Evolutionary conservation across 2,113 vertebrate species (phyloP).

Genomic region (Mus spicilegus): DNA sequence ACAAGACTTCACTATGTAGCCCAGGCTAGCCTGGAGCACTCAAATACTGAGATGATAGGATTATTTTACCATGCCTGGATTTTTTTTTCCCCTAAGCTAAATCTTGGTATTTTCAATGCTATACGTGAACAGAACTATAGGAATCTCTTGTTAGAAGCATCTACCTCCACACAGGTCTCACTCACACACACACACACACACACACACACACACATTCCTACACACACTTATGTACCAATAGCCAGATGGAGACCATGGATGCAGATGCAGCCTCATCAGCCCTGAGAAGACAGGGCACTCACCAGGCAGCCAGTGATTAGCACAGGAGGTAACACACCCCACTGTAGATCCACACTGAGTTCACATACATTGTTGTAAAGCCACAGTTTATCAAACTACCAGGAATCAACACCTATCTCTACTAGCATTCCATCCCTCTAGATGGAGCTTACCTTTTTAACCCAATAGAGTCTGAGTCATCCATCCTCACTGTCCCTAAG

Average conservation of each 20-base stretch:
- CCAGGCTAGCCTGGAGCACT: background rate
- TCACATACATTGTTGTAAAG: background rate
- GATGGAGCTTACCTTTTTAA: background rate
- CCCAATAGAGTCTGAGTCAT: background rate
- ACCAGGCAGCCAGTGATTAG: accelerated
- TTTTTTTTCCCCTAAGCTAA: background rate
- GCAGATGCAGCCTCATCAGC: background rate
- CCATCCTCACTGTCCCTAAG: background rate
- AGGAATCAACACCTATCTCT: background rate
- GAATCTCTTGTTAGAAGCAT: background rate
- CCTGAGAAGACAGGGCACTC: background rate
- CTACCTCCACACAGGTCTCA: background rate
- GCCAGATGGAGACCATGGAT: background rate
- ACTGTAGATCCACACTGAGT: no score
- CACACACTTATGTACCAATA: background rate
- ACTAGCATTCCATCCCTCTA: background rate
- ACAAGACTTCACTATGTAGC: background rate
- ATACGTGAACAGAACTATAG: background rate
- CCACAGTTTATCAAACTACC: background rate
- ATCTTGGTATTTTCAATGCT: background rate
- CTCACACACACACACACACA: background rate
- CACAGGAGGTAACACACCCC: background rate
- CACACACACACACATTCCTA: no score
- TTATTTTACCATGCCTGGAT: background rate
- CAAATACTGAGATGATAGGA: background rate